These are phyloP conservation scores for Cantharis lateralis DNA, from an alignment of 2,888 invertebrate genomes.

Conservation along the genomic window DNA sequence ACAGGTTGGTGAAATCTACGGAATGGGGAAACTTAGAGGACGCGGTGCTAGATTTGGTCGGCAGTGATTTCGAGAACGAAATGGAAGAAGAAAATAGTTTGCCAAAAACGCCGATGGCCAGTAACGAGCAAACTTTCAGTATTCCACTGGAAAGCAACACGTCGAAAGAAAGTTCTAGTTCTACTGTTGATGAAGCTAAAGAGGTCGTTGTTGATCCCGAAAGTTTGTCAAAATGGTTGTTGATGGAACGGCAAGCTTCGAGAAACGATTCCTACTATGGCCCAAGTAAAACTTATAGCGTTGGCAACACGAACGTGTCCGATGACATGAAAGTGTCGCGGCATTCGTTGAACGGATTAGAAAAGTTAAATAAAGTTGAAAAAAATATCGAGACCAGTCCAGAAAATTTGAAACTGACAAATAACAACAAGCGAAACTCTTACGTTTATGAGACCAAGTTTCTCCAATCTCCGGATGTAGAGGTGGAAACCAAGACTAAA, in stretches of 20 bases:
- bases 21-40: conserved; percentile 79
- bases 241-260: conserved; percentile 41
- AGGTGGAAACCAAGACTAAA: conserved; percentile 28
- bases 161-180: neutral
- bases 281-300: neutral
- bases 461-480: conserved; percentile 51
- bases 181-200: neutral
- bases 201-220: neutral
- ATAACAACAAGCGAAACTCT: conserved; percentile 52
- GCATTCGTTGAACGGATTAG: conserved; percentile 65
- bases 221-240: neutral
- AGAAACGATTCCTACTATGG: conserved; percentile 31
- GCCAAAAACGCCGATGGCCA: neutral
- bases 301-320: conserved; percentile 63
- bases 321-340: conserved; percentile 69
- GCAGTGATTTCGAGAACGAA: conserved; percentile 47
- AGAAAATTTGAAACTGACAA: conserved; percentile 51
- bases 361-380: conserved; percentile 60
- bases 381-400: conserved; percentile 44
- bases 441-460: conserved; percentile 58
- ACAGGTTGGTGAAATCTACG: conserved; percentile 72
- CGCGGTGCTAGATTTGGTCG: conserved; percentile 65
- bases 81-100: neutral
- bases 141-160: neutral
- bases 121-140: neutral